Evolutionary conservation across 1,140 invertebrate species (phyloP), one percentile per base, ranked within the genome.

Genomic region (Venustaconcha ellipsiformis): DNA sequence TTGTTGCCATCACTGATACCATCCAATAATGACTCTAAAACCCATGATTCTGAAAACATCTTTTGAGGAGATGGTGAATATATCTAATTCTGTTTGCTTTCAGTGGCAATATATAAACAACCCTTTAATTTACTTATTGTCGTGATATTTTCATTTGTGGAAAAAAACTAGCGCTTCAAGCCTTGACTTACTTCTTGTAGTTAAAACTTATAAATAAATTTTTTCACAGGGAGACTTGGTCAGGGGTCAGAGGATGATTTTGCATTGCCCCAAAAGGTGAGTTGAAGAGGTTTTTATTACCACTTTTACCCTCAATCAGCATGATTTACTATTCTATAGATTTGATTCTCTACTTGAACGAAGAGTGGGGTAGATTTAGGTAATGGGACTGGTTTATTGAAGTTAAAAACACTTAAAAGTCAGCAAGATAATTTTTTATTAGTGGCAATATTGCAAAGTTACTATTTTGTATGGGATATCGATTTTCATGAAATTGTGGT

Each of bases 181-280:
- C 59, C 18, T 15, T 48, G 30, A 66, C 64, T 66, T 66, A 48
- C 26, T 48, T 67, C 20, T 17, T 2, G 18, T 67, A 56, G 57
- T 55, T 37, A 18, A 6, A n/a, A 55, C 20, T 5, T 67, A 20
- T 15, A 20, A 55, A n/a, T 12, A 26, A 8, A 63, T 67, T 17
- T 23, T 23, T 69, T 80, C 78, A 37, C 78, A 88, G 88, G 88
- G n/a, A 76, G 83, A 69, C 79, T 89, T 55, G 89, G 89, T 13
- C 83, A 86, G 15, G 86, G 84, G 14, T 83, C 84, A 62, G 89
- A 89, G 73, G 87, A 88, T 82, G 85, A 89, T 74, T 84, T 78
- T 74, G 58, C 70, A 48, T 73, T 78, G 64, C 89, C 89, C 64
- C 84, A 88, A 65, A 86, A 84, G 82, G 88, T 88, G 81, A 77